Evolutionary conservation across 2,113 vertebrate species (phyloP).

Genomic region (Corydoras maculifer): DNA sequence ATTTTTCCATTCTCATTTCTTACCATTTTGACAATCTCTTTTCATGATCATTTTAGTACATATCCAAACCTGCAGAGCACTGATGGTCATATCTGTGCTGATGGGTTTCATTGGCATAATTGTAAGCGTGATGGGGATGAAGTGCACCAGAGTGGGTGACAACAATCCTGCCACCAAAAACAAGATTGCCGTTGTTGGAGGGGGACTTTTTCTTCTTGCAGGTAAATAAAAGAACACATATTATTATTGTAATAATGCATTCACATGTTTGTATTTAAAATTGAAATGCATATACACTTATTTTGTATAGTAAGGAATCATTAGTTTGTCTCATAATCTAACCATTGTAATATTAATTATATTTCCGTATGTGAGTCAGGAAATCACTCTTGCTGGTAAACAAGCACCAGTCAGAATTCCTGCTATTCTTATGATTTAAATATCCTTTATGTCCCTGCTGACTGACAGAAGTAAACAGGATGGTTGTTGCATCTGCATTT

Average conservation of each 20-base stretch:
- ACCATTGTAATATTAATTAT: background rate
- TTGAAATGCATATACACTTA: too few species aligned
- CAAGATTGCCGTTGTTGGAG: slow-evolving; percentile 82
- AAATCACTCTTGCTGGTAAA: slow-evolving; percentile 17
- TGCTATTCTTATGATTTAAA: slow-evolving; percentile 2
- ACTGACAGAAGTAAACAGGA: slow-evolving; percentile 34
- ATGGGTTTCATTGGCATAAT: slow-evolving; percentile 88
- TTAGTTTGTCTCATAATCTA: background rate
- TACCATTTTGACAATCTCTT: background rate
- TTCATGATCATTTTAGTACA: slow-evolving; percentile 67
- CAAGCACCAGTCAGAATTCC: slow-evolving; percentile 15
- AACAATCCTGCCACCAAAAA: slow-evolving; percentile 83
- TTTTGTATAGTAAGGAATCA: too few species aligned
- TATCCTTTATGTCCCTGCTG: slow-evolving; percentile 16
- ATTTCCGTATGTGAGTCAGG: background rate
- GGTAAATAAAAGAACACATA: slow-evolving; percentile 59
- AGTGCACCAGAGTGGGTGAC: slow-evolving; percentile 93
- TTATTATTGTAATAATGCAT: background rate
- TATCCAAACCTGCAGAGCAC: slow-evolving; percentile 88
- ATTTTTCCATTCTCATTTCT: background rate
- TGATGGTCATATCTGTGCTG: slow-evolving; percentile 91
- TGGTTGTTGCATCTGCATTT: slow-evolving; percentile 2
- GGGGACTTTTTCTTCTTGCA: slow-evolving; percentile 81
- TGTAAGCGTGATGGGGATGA: slow-evolving; percentile 92
- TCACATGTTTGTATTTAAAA: too few species aligned